Conservation (phyloP, 1,140 invertebrate species). For the Idris sp. region DNA sequence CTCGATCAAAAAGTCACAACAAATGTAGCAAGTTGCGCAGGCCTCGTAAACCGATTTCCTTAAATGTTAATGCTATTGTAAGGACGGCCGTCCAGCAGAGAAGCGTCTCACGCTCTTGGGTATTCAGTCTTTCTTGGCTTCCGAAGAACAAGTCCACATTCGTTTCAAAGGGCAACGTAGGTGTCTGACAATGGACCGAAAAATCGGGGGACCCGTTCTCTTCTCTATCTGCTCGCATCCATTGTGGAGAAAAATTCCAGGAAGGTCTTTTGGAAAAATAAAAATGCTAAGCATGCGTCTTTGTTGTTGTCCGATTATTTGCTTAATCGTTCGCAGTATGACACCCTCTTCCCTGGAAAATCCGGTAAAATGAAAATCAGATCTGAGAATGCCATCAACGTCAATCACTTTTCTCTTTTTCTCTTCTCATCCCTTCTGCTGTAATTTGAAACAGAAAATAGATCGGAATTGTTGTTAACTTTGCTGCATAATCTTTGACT, state of each 20-base stretch:
- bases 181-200: constrained; percentile 50
- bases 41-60: constrained; percentile 72
- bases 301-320: constrained; percentile 63
- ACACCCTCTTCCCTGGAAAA: constrained; percentile 27
- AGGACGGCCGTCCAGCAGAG: constrained; percentile 41
- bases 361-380: constrained; percentile 14
- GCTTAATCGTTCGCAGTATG: constrained; percentile 47
- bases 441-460: no score
- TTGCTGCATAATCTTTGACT: constrained; percentile 41
- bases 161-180: constrained; percentile 29
- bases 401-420: background rate
- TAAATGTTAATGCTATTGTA: constrained; percentile 74
- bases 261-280: constrained; percentile 71
- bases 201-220: constrained; percentile 35
- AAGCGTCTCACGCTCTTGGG: constrained; percentile 64
- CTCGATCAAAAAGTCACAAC: constrained; percentile 62
- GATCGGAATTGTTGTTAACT: constrained; percentile 35
- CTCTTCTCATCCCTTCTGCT: no score
- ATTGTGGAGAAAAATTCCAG: constrained; percentile 72
- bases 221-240: constrained; percentile 33
- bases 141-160: constrained; percentile 23
- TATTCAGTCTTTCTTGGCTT: constrained; percentile 46
- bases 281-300: constrained; percentile 55
- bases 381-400: background rate
- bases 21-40: constrained; percentile 27